Evolutionary conservation across 2,113 vertebrate genomes (phyloP).

Genomic region (Nesogale talazaci): DNA sequence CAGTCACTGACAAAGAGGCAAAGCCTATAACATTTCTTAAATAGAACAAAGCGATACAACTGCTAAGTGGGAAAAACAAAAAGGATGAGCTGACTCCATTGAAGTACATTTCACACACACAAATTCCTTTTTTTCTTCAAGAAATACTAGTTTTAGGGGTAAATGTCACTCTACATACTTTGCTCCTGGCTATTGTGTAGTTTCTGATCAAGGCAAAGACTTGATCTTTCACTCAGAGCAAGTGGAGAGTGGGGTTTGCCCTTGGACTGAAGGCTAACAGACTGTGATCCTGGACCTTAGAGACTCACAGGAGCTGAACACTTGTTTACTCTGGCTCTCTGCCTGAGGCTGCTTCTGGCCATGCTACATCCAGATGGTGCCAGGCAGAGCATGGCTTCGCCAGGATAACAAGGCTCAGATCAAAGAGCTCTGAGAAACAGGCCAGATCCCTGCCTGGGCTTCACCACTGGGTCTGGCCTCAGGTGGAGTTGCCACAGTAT

Average conservation of each 20-base stretch:
- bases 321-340: background rate
- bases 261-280: fast-evolving
- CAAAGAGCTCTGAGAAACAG: background rate
- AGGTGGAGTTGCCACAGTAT: background rate
- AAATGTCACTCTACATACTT: fast-evolving
- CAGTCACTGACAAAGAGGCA: too few species aligned
- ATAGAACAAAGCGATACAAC: background rate
- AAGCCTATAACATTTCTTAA: background rate
- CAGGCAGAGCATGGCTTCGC: background rate
- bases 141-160: background rate
- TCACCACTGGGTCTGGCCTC: background rate
- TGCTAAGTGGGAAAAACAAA: background rate
- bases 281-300: fast-evolving
- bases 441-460: background rate
- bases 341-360: fast-evolving
- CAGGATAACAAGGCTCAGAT: too few species aligned
- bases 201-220: background rate
- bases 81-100: too few species aligned
- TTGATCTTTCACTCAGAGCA: too few species aligned
- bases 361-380: background rate
- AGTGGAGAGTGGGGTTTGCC: background rate
- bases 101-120: background rate
- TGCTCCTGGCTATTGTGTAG: background rate
- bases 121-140: background rate
- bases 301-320: too few species aligned